These are phyloP conservation scores for Steatocranus sp. DNA, from an alignment of 2,797 vertebrate species.

Conservation along the genomic window DNA sequence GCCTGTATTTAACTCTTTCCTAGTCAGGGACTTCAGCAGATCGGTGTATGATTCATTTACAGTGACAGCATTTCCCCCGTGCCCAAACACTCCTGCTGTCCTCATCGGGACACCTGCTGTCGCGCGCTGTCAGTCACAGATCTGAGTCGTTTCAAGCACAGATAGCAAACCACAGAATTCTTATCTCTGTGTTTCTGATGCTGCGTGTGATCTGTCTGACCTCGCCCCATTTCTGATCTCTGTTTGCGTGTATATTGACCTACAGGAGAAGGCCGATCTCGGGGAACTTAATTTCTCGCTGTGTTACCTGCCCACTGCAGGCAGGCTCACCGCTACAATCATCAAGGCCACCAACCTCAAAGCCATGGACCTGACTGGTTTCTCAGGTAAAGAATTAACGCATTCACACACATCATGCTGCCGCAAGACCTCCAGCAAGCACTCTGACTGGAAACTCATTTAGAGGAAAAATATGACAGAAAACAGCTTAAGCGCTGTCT, in stretches of 20 bases:
- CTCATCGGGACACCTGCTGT: slow-evolving; percentile 34
- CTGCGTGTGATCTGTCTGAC: background rate
- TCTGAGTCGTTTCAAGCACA: slow-evolving; percentile 10
- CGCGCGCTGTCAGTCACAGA: slow-evolving; percentile 12
- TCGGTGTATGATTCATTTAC: slow-evolving; percentile 55
- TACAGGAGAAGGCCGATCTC: slow-evolving; percentile 92
- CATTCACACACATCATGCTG: background rate
- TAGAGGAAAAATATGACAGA: background rate
- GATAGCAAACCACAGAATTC: background rate
- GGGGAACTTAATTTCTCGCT: slow-evolving; percentile 94
- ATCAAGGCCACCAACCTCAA: slow-evolving; percentile 94
- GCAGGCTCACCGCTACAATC: slow-evolving; percentile 87
- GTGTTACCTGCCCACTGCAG: slow-evolving; percentile 92
- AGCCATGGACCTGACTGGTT: slow-evolving; percentile 94
- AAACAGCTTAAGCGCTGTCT: background rate
- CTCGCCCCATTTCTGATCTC: slow-evolving; percentile 2
- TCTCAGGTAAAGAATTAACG: slow-evolving; percentile 79
- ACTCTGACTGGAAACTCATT: background rate
- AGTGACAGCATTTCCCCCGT: slow-evolving; percentile 32
- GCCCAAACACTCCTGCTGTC: slow-evolving; percentile 40
- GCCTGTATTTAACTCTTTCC: slow-evolving; percentile 44
- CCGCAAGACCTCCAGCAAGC: background rate
- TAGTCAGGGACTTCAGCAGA: slow-evolving; percentile 38
- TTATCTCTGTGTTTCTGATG: background rate
- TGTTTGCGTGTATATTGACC: slow-evolving; percentile 32